A percentile compares a stretch with the other conserved stretches of the same genome.
These are phyloP conservation scores for Butorides virescens DNA, from an alignment of 2,113 vertebrate genomes.

Conservation along the genomic window DNA sequence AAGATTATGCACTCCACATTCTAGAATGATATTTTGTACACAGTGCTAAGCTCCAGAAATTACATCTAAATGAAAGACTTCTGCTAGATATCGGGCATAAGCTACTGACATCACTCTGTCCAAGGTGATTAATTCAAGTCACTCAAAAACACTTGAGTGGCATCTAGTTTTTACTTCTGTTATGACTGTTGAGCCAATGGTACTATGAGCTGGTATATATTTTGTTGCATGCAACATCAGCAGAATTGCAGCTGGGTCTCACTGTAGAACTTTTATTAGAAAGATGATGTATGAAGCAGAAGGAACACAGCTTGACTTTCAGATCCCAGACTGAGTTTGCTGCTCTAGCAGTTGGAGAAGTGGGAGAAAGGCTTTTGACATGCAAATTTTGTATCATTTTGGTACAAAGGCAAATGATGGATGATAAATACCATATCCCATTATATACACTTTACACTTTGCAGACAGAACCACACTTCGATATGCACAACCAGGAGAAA, in stretches of 20 bases:
- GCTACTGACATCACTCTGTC: not conserved
- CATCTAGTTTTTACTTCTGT: not conserved
- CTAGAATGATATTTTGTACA: not conserved
- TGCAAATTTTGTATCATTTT: slow-evolving; percentile 33
- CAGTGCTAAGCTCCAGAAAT: not conserved
- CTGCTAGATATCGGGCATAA: not conserved
- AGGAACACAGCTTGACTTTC: slow-evolving; percentile 47
- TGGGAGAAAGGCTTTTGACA: slow-evolving; percentile 42
- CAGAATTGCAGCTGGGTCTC: slow-evolving; percentile 38
- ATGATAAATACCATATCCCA: not conserved
- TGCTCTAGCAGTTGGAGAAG: slow-evolving; percentile 16
- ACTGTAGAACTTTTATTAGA: slow-evolving; percentile 37
- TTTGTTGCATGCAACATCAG: slow-evolving; percentile 10
- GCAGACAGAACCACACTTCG: not conserved
- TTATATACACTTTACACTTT: not conserved
- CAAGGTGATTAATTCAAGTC: not conserved
- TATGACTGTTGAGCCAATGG: not conserved
- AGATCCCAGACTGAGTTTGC: slow-evolving; percentile 36
- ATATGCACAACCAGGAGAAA: not conserved
- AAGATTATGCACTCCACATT: not conserved
- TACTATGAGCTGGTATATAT: not conserved
- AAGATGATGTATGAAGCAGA: slow-evolving; percentile 42
- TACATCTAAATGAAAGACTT: not conserved
- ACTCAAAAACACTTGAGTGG: not conserved
- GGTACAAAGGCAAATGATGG: slow-evolving; percentile 11